phyloP scores from a whole-genome alignment of 2,888 invertebrate genomes.

The Hartigia nigra region DNA sequence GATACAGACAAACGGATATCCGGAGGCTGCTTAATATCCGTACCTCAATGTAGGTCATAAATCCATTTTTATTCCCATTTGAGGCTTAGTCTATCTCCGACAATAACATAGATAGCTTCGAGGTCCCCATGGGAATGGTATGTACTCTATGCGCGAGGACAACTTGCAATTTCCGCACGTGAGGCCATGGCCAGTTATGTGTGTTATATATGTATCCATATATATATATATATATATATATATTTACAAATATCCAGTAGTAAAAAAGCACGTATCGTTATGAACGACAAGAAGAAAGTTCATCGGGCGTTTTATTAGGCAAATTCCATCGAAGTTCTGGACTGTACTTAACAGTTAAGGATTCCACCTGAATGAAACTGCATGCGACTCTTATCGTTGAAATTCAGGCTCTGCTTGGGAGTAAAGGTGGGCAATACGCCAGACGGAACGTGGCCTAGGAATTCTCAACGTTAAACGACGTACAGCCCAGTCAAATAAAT shows the following conservation, averaged over 20 bases:
- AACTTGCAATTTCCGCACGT: background rate
- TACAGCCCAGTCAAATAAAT: background rate
- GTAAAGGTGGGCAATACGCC: conserved; percentile 28
- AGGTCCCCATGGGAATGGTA: background rate
- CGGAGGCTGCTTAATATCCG: background rate
- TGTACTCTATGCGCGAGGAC: background rate
- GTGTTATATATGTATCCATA: background rate
- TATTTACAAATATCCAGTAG: background rate
- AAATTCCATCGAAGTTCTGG: background rate
- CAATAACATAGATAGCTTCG: background rate
- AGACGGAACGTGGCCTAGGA: conserved; percentile 8
- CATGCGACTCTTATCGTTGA: conserved; percentile 24
- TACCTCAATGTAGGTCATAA: background rate
- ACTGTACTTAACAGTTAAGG: background rate
- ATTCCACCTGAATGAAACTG: background rate
- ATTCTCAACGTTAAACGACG: background rate
- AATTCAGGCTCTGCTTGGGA: conserved; percentile 24
- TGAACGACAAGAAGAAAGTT: background rate
- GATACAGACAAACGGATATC: background rate
- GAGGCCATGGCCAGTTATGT: background rate
- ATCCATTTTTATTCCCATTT: background rate
- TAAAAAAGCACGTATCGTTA: background rate
- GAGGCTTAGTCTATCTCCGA: background rate
- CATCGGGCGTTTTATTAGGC: background rate
- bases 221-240: background rate